Evolutionary conservation across 2,113 vertebrate species (phyloP), one percentile per base, ranked within the genome.

Genomic region (Microtus montanus): DNA sequence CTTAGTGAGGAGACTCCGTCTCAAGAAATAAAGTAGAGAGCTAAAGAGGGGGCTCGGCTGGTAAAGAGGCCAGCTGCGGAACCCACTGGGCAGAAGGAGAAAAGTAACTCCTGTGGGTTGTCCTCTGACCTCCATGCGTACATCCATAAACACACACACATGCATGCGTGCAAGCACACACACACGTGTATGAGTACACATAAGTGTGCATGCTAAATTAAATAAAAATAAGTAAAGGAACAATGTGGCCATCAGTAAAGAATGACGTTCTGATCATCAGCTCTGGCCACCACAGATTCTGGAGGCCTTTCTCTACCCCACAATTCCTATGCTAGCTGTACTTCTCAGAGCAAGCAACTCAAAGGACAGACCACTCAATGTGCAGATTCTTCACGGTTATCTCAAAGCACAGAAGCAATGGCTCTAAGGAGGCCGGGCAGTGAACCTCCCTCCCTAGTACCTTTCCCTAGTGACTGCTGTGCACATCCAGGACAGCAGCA

Each of bases 281-380:
- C 41, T 26, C 19, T 58, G 58, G 26, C 58, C n/a, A 22, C 2
- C 14, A 33, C 9, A 44, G 38, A 64, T 33, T 75, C 71, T 17
- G n/a, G 35, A 54, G 26, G 9, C 28, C 19, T 7, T 64, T 24
- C 11, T 49, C 49, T 10, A 8, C 5, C 5, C 33, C 38, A 2
- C n/a, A 82, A 33, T 89, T 95, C 92, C 52, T 80, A 38, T 47
- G 49, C 64, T 61, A 79, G 4, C 87, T 47, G 2, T 58, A 58
- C 66, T 93, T 93, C 90, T 87, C 58, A 52, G 87, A 86, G 78
- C 33, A 95, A 82, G 90, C 70, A 22, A 11, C 70, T 38, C 75
- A 22, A 17, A 87, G 38, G 41, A 87, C 26, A 61, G 26, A 35
- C 44, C 54, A 49, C 58, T 92, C 14, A 63, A 68, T 83, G 79